phyloP scores from a whole-genome alignment of 2,113 vertebrate species.

The Parotia lawesii region DNA sequence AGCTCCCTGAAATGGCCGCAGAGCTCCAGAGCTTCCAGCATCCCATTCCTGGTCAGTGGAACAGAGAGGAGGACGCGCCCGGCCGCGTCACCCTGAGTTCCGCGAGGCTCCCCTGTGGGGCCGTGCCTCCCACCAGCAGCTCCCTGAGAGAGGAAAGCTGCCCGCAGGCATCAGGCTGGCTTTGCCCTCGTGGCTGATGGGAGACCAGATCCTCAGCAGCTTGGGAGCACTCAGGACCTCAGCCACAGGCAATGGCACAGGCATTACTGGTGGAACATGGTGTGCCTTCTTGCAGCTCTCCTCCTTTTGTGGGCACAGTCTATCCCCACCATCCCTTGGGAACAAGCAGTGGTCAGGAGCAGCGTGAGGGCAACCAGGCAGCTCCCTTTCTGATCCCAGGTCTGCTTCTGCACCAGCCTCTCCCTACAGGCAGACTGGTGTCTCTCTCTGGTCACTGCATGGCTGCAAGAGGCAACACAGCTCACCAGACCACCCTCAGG shows the following conservation, averaged over 20 bases:
- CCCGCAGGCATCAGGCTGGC: fast-evolving
- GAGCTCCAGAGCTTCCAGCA: not conserved
- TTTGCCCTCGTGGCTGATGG: not conserved
- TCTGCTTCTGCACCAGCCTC: not conserved
- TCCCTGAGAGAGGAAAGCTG: not conserved
- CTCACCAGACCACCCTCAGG: not conserved
- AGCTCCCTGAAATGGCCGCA: not conserved
- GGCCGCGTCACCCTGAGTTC: not conserved
- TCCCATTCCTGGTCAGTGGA: not conserved
- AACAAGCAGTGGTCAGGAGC: not conserved
- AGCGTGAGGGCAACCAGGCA: not conserved
- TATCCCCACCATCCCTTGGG: not conserved
- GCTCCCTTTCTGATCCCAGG: not conserved
- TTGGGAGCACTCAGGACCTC: not conserved
- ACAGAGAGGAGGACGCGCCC: fast-evolving
- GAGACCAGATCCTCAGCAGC: not conserved
- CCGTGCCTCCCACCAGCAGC: not conserved
- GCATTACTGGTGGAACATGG: not conserved
- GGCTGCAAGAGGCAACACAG: not conserved
- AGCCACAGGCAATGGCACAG: fast-evolving
- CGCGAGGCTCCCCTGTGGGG: not conserved
- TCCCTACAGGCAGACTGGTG: not conserved
- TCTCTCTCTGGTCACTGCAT: not conserved
- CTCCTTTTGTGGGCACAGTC: not conserved
- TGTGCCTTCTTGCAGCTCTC: not conserved